Evolutionary conservation across 2,113 vertebrate genomes (phyloP).

Genomic region (Pterocles gutturalis): DNA sequence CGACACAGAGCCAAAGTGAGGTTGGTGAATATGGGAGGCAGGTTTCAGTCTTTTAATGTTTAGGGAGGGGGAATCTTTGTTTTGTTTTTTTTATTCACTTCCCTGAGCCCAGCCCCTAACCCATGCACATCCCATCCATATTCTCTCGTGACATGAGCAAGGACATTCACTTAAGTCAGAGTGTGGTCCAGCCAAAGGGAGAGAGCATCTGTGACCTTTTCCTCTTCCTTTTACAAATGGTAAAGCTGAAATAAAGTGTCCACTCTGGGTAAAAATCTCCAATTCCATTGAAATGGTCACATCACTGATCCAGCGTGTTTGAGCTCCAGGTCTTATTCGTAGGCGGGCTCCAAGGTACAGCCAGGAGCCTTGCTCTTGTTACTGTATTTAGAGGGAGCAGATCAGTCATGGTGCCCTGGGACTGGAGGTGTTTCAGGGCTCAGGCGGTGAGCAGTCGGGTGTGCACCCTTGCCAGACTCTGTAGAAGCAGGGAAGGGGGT

Average conservation of each 20-base stretch:
- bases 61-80: constrained; percentile 72
- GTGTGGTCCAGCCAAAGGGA: constrained; percentile 63
- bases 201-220: constrained; percentile 64
- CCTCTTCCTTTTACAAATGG: constrained; percentile 70
- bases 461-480: neutral
- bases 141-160: constrained; percentile 69
- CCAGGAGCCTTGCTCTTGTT: neutral
- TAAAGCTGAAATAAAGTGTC: constrained; percentile 82
- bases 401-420: constrained; percentile 1
- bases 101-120: constrained; percentile 62
- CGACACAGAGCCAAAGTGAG: constrained; percentile 81
- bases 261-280: constrained; percentile 76
- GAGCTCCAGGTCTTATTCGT: neutral
- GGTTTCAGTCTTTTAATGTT: constrained; percentile 73
- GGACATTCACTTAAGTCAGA: constrained; percentile 66
- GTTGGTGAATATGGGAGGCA: constrained; percentile 74
- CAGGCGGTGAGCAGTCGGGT: neutral
- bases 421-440: neutral
- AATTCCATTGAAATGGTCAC: constrained; percentile 76
- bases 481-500: neutral
- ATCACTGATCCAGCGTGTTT: constrained; percentile 52
- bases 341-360: neutral
- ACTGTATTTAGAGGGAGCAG: neutral
- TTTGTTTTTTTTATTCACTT: constrained; percentile 58
- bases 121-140: constrained; percentile 67